phyloP scores from a whole-genome alignment of 2,888 invertebrate species.

The Didymodactylos carnosus region DNA sequence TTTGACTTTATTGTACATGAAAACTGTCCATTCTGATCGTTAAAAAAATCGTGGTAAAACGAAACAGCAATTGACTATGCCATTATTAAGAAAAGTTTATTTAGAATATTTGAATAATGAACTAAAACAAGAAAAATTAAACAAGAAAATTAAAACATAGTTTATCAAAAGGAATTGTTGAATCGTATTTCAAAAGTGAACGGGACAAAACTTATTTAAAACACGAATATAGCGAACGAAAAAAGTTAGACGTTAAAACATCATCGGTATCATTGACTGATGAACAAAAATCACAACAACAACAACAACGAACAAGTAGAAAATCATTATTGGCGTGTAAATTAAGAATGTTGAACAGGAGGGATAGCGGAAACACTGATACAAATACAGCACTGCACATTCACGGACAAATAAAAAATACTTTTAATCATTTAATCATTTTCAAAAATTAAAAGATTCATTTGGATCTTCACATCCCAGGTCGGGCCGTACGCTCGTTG shows the following conservation, averaged over 20 bases:
- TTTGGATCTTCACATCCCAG: no score
- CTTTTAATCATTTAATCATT: no score
- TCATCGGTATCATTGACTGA: not conserved
- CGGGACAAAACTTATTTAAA: conserved; percentile 29
- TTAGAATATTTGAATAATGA: not conserved
- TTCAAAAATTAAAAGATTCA: no score
- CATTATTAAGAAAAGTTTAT: not conserved
- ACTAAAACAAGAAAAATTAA: not conserved
- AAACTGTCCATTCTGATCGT: not conserved
- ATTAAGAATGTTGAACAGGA: no score
- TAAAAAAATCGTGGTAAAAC: not conserved
- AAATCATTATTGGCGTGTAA: not conserved
- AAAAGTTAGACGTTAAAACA: not conserved
- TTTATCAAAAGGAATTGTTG: conserved; percentile 17
- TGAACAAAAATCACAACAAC: not conserved
- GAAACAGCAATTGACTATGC: not conserved
- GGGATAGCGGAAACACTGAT: no score
- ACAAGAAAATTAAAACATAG: not conserved
- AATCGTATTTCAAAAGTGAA: conserved; percentile 31
- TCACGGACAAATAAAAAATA: no score
- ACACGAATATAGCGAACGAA: conserved; percentile 21
- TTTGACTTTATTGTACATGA: not conserved
- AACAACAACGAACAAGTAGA: not conserved
- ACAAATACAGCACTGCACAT: no score
- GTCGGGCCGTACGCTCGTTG: no score